Conservation (phyloP, 2,888 invertebrate species). For the Buathra laborator region DNA sequence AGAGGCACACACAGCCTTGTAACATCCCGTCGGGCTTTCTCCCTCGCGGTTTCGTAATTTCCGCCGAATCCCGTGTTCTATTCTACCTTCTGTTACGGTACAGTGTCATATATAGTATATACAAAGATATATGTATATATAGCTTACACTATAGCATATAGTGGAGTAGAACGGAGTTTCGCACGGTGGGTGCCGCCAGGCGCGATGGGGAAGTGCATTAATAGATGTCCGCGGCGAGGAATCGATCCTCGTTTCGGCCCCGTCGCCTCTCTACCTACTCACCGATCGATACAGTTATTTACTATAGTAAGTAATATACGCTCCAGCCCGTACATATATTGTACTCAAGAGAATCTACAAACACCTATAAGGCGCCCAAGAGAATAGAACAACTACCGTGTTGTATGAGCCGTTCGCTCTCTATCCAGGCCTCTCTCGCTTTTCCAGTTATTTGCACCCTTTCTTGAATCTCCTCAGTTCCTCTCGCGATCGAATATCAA, state of each 20-base stretch:
- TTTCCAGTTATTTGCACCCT: constrained; percentile 10
- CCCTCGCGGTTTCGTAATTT: constrained; percentile 75
- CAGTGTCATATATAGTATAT: constrained; percentile 20
- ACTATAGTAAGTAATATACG: neutral
- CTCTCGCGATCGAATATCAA: constrained; percentile 1
- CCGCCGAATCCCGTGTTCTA: constrained; percentile 67
- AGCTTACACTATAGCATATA: constrained; percentile 11
- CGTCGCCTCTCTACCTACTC: neutral
- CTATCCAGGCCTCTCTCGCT: constrained; percentile 8
- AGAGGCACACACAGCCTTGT: constrained; percentile 54
- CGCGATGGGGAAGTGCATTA: constrained; percentile 61
- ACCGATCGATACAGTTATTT: neutral
- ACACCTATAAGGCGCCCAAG: neutral
- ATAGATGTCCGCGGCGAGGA: constrained; percentile 63
- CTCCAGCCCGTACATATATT: neutral
- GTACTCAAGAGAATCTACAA: neutral
- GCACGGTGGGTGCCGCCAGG: constrained; percentile 31
- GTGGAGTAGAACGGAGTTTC: constrained; percentile 52
- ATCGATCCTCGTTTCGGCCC: constrained; percentile 54
- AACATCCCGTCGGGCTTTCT: constrained; percentile 57
- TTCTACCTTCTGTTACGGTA: constrained; percentile 32
- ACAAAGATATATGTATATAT: neutral
- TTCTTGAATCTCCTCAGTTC: constrained; percentile 9
- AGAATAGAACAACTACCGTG: neutral
- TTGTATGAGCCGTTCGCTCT: neutral